Conservation (phyloP, 2,888 invertebrate species). For the Scaptomyza polygonia region DNA sequence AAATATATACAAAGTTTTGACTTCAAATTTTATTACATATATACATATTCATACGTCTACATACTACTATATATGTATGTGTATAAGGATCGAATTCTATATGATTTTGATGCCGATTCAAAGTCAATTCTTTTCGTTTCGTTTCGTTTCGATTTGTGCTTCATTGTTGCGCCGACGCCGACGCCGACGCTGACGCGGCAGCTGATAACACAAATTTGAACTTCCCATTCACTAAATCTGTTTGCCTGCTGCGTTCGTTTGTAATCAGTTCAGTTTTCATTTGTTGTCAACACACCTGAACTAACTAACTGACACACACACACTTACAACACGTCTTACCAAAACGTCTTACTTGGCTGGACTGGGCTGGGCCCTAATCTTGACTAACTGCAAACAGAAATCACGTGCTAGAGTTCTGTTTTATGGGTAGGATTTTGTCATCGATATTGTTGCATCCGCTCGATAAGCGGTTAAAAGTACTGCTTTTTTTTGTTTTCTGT, state of each 20-base stretch:
- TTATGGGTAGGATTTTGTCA: conserved; percentile 61
- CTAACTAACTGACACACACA: conserved; percentile 5
- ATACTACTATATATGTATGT: neutral
- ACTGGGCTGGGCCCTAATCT: neutral
- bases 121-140: conserved; percentile 8
- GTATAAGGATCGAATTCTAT: conserved; percentile 11
- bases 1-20: neutral
- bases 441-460: conserved; percentile 51
- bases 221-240: conserved; percentile 81
- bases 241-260: conserved; percentile 27
- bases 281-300: conserved; percentile 36
- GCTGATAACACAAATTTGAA: conserved; percentile 62
- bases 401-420: conserved; percentile 52
- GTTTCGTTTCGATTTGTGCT: conserved; percentile 16
- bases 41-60: neutral
- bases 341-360: neutral
- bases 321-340: neutral
- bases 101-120: conserved; percentile 13
- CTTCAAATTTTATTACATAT: no score
- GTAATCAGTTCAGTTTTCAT: conserved; percentile 49
- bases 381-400: conserved; percentile 19
- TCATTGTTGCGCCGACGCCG: conserved; percentile 60
- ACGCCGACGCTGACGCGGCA: no score
- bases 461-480: conserved; percentile 48
- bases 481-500: conserved; percentile 1